Conservation (phyloP, 2,888 invertebrate species). For the Dyspetes luteomarginatus region DNA sequence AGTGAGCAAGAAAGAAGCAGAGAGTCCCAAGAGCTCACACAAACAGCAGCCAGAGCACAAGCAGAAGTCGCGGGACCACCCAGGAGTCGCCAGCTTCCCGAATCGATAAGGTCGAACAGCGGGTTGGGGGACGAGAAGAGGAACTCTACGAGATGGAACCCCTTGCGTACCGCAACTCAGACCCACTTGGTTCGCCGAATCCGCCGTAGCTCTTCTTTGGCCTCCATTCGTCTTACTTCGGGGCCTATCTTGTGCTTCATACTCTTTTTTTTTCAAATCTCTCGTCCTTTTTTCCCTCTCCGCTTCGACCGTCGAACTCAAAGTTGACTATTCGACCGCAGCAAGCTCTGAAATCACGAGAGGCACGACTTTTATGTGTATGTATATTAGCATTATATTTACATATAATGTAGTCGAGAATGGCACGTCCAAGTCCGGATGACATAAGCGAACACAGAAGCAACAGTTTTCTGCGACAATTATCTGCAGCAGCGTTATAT, state of each 20-base stretch:
- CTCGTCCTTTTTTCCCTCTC: conserved; percentile 9
- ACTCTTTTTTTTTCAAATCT: conserved; percentile 11
- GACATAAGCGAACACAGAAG: background rate
- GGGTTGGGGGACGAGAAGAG: conserved; percentile 12
- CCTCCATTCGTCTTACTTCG: conserved; percentile 58
- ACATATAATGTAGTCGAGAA: conserved; percentile 23
- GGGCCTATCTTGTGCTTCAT: conserved; percentile 46
- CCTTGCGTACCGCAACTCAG: conserved; percentile 40
- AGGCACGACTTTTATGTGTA: conserved; percentile 43
- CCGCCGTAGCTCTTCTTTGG: conserved; percentile 34
- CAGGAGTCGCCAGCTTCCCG: conserved; percentile 77
- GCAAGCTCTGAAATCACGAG: conserved; percentile 48
- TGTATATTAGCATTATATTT: background rate
- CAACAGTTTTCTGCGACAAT: conserved; percentile 29
- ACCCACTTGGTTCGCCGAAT: conserved; percentile 64
- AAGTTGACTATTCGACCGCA: conserved; percentile 15
- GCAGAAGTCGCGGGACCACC: conserved; percentile 76
- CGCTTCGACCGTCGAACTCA: conserved; percentile 16
- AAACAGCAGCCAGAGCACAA: conserved; percentile 48
- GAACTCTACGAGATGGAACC: conserved; percentile 28
- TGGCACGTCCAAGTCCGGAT: background rate
- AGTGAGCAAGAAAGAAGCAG: conserved; percentile 42
- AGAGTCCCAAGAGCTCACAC: conserved; percentile 60
- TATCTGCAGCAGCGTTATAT: background rate
- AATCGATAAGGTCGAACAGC: conserved; percentile 75